Base-by-base conservation (phyloP, 2,888 invertebrate species). In the Calameuta pallipes region DNA sequence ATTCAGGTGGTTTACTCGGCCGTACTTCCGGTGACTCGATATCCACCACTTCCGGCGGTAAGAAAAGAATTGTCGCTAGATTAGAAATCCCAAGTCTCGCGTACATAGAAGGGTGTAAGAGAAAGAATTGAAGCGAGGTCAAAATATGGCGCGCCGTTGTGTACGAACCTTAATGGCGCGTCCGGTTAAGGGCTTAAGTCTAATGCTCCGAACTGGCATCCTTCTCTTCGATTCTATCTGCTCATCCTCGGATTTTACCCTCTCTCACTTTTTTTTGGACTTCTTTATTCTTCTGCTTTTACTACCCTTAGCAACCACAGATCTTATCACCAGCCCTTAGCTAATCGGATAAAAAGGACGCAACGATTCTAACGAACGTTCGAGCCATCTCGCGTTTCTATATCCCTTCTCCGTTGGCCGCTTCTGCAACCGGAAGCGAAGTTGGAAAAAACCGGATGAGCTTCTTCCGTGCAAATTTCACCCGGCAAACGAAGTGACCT, bases 121-220 rank as follows among this genome's bases (percentile, higher is more conserved):
- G 23, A 23, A 15, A 23, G 41, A 23, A 23, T 56, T 23, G 9
- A 15, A 23, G 23, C 6, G 56, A 56, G 56, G 9, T 56, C 56
- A 2, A 56, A 56, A 56, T 23, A 56, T 68, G n/a, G 31, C 68
- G 23, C 9, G 15, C 4, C 34, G n/a, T 35, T 75, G 69, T 75
- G 69, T 34, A 36, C 31, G 69, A 2, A 73, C 80, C 82, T 78
- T 83, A 86, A 85, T 85, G 83, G 79, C 74, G 68, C 77, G 80
- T 84, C 85, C 85, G 85, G 84, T 86, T 85, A 83, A 79, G 81
- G 83, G 84, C 84, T 86, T 83, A 80, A 82, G 75, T 82, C 77
- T 84, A 84, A 85, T 82, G 82, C 82, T 74, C 79, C 77, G 83
- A 80, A 81, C 80, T 23, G 78, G 80, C 76, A 76, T 76, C 76